These are phyloP conservation scores for Hydrolagus colliei DNA, from an alignment of 2,797 vertebrate genomes.

Conservation along the genomic window DNA sequence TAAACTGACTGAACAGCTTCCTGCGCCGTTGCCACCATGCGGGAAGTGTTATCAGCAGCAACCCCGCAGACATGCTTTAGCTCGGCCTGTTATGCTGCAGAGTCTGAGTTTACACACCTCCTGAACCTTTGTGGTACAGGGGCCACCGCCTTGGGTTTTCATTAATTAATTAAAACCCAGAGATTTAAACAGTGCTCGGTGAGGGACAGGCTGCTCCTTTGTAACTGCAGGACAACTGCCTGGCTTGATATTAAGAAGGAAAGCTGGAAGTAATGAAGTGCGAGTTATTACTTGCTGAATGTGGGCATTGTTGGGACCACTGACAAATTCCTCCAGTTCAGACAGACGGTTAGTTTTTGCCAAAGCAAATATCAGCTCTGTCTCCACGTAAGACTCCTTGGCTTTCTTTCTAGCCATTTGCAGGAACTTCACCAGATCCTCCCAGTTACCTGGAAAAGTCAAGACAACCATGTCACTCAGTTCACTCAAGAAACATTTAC, in stretches of 20 bases:
- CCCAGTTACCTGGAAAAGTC: constrained; percentile 71
- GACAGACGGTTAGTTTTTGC: constrained; percentile 88
- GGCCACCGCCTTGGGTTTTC: no score
- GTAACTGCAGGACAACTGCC: neutral
- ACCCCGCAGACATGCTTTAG: no score
- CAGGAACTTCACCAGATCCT: constrained; percentile 87
- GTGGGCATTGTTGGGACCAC: constrained; percentile 79
- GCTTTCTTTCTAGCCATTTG: constrained; percentile 91
- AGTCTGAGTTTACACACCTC: no score
- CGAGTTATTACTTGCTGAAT: constrained; percentile 70
- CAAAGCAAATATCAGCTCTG: constrained; percentile 85
- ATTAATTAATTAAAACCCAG: no score
- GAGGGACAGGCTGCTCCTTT: no score
- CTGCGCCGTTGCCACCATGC: no score
- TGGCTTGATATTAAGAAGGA: neutral
- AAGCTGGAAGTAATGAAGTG: neutral
- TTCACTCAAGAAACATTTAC: neutral
- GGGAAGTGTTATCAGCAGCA: no score
- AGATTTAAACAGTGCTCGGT: no score
- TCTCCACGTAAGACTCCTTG: constrained; percentile 81
- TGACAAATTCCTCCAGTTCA: constrained; percentile 71
- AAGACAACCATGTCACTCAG: neutral
- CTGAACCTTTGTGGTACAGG: no score
- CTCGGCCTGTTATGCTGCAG: no score
- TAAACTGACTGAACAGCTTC: no score